Evolutionary conservation across 2,113 vertebrate genomes (phyloP), one percentile per base, ranked within the genome.

Genomic region (Oreochromis spilurus): DNA sequence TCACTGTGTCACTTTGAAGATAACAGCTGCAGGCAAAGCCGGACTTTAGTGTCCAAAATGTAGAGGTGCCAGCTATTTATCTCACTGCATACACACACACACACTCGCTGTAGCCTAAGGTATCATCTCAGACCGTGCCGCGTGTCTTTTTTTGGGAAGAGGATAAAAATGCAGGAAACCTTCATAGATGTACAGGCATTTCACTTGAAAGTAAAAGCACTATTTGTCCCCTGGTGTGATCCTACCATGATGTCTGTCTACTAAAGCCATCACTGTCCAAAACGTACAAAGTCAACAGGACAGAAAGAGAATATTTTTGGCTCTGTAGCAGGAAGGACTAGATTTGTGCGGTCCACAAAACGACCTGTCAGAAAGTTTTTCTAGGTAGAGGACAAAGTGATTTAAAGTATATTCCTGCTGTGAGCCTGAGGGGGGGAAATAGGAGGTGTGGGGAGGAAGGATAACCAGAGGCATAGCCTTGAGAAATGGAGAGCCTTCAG

Each of bases 1-100:
- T 90, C 91, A 19, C 90, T 85, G 88, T 94, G 91, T 88, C 88
- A 86, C 92, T 94, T 94, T 95, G 93, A 93, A 95, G 95, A 95
- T 94, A 94, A 93, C 89, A 79, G 84, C 89, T 88, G 80, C 91
- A 93, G 90, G 91, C 91, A 81, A 88, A 85, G 88, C 82, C 19
- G 21, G 57, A 75, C 87, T 26, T 78, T 62, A 77, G 48, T 82
- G 91, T 88, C 84, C 85, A 19, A 43, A 83, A 75, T 93, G 84
- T 87, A 85, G 81, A 85, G 75, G 57, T 90, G 90, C 88, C 93
- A 93, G 89, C 79, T 87, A 86, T 94, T 93, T 88, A 93, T 93
- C 90, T 79, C 16, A 77, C 5, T 19, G 13, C 81, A 1, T 2
- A 67, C 62, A 67, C 62, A 67, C 60, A n/a, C n/a, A 1, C 36